Evolutionary conservation across 2,113 vertebrate genomes (phyloP).

Genomic region (Fulmarus glacialis): DNA sequence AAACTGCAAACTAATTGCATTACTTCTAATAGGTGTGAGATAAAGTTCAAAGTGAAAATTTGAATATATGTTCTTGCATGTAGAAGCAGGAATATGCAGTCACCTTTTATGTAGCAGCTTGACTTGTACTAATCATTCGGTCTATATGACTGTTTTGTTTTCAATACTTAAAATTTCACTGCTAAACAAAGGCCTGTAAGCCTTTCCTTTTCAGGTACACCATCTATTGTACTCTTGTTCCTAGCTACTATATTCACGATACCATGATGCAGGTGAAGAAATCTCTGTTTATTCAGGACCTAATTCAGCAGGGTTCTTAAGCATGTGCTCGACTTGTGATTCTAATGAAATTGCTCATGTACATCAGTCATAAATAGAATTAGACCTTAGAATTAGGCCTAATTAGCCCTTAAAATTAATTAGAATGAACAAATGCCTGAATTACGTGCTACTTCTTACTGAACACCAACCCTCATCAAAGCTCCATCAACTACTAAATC

Average conservation of each 20-base stretch:
- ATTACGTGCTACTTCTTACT: background rate
- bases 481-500: background rate
- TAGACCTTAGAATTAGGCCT: background rate
- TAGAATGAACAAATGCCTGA: background rate
- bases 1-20: background rate
- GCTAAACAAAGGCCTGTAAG: background rate
- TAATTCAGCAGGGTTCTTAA: background rate
- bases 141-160: background rate
- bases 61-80: background rate
- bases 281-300: background rate
- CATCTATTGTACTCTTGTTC: background rate
- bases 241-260: background rate
- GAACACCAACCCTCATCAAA: background rate
- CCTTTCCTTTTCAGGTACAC: background rate
- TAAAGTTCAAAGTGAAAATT: background rate
- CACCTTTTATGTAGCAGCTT: background rate
- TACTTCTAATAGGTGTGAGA: background rate
- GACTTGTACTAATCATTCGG: background rate
- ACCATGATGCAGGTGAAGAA: background rate
- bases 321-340: background rate
- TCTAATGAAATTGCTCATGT: background rate
- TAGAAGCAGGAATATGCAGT: background rate
- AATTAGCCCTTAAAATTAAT: background rate
- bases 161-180: background rate
- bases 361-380: background rate